phyloP scores from a whole-genome alignment of 2,888 invertebrate species.

The Drosophila percnosoma region DNA sequence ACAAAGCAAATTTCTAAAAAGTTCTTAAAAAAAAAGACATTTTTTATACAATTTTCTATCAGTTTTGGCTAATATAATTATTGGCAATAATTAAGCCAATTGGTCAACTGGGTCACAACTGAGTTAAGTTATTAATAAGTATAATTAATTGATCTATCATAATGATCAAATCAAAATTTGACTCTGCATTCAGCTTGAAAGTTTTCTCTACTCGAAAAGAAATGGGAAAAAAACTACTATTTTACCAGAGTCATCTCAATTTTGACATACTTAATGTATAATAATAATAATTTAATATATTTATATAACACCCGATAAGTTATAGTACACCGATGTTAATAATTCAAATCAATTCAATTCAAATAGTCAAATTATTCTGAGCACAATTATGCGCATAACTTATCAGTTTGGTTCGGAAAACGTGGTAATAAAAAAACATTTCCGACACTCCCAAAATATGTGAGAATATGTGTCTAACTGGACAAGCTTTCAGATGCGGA shows the following conservation, averaged over 20 bases:
- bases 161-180: not conserved
- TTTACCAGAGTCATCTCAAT: not conserved
- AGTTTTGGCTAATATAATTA: not conserved
- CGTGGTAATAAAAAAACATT: not conserved
- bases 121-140: not conserved
- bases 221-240: rapidly evolving
- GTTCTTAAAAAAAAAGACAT: not conserved
- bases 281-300: not conserved
- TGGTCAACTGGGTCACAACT: not conserved
- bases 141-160: not conserved
- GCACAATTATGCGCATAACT: not conserved
- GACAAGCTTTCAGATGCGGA: not conserved
- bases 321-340: not conserved
- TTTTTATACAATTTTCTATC: not conserved
- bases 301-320: not conserved
- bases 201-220: not conserved
- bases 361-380: not conserved
- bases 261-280: not conserved
- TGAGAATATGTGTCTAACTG: not conserved
- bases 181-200: not conserved
- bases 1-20: not conserved
- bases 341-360: no score
- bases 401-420: not conserved
- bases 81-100: not conserved
- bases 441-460: not conserved